phyloP scores from a whole-genome alignment of 1,140 invertebrate species.

The Meloidogyne hapla region DNA sequence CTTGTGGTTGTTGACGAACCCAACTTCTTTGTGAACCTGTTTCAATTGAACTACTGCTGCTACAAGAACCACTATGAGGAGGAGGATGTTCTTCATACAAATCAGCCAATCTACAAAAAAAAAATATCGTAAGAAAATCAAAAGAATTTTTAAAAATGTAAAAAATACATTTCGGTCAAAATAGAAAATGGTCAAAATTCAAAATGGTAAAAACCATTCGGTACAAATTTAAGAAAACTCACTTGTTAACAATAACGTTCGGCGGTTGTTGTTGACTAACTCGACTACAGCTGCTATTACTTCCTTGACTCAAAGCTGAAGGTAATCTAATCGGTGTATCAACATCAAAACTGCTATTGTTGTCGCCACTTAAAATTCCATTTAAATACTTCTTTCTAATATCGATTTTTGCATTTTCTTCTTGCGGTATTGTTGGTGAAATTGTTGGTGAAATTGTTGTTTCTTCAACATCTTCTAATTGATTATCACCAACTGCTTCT shows the following conservation, averaged over 20 bases:
- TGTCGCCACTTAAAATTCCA: not conserved
- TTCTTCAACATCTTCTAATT: not conserved
- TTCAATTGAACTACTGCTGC: not conserved
- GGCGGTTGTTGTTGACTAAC: not conserved
- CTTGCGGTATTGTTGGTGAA: not conserved
- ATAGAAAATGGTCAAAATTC: too few relatives aligned
- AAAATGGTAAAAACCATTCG: too few relatives aligned
- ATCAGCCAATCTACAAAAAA: not conserved
- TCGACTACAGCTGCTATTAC: not conserved
- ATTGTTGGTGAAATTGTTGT: too few relatives aligned
- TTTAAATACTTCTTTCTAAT: not conserved
- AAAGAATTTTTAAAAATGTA: too few relatives aligned
- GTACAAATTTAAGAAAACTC: not conserved
- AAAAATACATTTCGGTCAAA: too few relatives aligned
- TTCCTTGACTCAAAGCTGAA: not conserved
- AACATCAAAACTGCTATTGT: not conserved
- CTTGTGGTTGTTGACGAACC: not conserved
- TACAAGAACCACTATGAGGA: not conserved
- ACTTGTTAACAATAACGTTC: not conserved
- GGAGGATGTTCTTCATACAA: constrained; percentile 3
- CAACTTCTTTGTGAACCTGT: constrained; percentile 23
- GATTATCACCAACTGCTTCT: not conserved
- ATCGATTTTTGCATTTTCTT: not conserved
- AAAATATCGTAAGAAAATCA: too few relatives aligned
- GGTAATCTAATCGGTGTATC: not conserved